Percentiles rank a stretch among this genome's conserved stretches.
phyloP scores from a whole-genome alignment of 1,140 invertebrate species.

The Panonychus citri region DNA sequence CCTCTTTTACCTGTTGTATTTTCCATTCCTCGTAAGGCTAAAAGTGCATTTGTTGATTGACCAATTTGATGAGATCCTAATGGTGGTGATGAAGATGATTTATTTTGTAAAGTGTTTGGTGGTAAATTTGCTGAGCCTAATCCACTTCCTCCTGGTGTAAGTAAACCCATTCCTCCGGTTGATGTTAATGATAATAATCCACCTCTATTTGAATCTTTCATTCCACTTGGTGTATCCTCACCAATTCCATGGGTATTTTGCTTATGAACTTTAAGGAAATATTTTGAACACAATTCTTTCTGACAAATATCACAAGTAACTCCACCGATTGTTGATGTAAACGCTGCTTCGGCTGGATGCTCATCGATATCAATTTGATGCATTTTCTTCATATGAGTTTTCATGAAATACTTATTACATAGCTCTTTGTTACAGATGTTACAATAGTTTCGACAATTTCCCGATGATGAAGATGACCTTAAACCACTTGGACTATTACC shows the following conservation, averaged over 20 bases:
- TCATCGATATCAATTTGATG: constrained; percentile 73
- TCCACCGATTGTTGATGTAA: constrained; percentile 64
- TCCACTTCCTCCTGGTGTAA: neutral
- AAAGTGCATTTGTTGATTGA: no score
- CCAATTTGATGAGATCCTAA: neutral
- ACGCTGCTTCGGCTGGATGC: constrained; percentile 30
- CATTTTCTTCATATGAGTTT: constrained; percentile 98
- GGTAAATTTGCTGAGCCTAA: neutral
- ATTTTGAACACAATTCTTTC: constrained; percentile 91
- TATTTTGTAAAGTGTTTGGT: neutral
- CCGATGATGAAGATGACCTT: no score
- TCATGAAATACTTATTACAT: constrained; percentile 99
- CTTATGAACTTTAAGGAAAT: constrained; percentile 86
- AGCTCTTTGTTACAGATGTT: constrained; percentile 98
- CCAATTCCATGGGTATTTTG: constrained; percentile 86
- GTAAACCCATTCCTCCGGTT: neutral
- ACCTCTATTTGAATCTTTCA: constrained; percentile 22
- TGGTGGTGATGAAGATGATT: neutral
- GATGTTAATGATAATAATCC: no score
- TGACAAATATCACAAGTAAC: constrained; percentile 90
- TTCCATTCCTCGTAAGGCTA: no score
- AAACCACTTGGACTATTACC: constrained; percentile 9
- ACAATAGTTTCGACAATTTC: constrained; percentile 54
- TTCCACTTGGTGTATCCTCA: constrained; percentile 15
- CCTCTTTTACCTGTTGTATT: neutral